Percentiles rank a stretch among this genome's conserved stretches.
These are phyloP conservation scores for Montipora capitata DNA, from an alignment of 92 coral and sea anemone genomes.

Conservation along the genomic window DNA sequence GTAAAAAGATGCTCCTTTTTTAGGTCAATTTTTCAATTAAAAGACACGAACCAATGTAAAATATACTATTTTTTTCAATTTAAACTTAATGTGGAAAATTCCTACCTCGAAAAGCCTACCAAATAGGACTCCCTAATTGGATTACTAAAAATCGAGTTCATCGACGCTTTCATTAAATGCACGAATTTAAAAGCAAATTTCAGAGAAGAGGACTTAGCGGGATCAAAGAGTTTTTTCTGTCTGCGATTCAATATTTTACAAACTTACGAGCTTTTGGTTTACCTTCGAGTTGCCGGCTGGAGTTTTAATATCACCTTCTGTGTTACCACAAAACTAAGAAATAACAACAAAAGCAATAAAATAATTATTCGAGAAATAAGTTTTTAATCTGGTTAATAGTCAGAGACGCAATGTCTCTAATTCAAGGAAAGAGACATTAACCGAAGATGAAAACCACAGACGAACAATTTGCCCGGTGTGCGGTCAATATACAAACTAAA, in stretches of 20 bases:
- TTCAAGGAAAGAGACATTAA: not conserved
- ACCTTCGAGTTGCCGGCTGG: conserved; percentile 50
- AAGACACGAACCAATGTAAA: not conserved
- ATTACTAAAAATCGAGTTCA: no score
- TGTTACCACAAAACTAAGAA: conserved; percentile 60
- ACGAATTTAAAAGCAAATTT: no score
- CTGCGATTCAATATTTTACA: conserved; percentile 13
- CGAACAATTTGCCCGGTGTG: conserved; percentile 6
- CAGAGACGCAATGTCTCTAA: not conserved
- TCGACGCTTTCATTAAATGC: no score
- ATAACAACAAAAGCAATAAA: conserved; percentile 46
- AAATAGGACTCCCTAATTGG: no score
- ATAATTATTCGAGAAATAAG: conserved; percentile 36
- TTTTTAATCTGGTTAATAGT: conserved; percentile 15
- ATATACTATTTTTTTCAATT: not conserved
- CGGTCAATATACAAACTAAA: conserved; percentile 22
- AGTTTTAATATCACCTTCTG: conserved; percentile 28
- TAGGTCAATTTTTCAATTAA: not conserved
- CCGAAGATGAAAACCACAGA: conserved; percentile 8
- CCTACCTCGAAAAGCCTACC: not conserved
- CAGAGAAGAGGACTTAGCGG: no score
- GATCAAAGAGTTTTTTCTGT: not conserved
- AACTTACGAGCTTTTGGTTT: conserved; percentile 24
- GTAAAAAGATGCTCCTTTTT: not conserved
- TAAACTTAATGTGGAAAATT: not conserved